Conservation (phyloP, 2,888 invertebrate genomes). For the Tetramorium bicarinatum region DNA sequence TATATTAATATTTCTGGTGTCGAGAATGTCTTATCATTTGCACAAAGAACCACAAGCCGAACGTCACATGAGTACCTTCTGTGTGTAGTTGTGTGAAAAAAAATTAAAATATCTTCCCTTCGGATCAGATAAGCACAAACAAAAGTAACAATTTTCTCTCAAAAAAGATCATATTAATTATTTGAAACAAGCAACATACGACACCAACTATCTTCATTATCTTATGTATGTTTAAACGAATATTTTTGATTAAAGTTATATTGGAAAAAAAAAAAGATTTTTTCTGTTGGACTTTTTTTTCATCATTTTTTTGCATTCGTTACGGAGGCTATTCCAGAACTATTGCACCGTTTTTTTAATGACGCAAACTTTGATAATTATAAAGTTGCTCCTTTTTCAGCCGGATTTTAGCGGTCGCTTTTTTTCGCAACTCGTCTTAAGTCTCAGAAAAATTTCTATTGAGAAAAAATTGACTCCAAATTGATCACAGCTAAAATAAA, state of each 20-base stretch:
- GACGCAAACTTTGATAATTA: neutral
- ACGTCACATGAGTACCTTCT: slow-evolving; percentile 35
- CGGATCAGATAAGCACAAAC: slow-evolving; percentile 61
- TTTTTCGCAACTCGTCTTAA: slow-evolving; percentile 6
- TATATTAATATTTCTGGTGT: slow-evolving; percentile 56
- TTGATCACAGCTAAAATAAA: slow-evolving; percentile 33
- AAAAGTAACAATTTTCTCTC: slow-evolving; percentile 57
- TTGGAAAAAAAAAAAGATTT: slow-evolving; percentile 19
- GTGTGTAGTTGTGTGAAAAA: slow-evolving; percentile 50
- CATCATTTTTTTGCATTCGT: neutral
- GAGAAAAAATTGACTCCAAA: slow-evolving; percentile 27
- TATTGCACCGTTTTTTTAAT: neutral
- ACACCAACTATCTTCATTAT: neutral
- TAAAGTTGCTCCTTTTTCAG: neutral
- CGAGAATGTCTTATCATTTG: slow-evolving; percentile 37
- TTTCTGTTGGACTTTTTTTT: slow-evolving; percentile 1
- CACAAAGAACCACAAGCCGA: slow-evolving; percentile 59
- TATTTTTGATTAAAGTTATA: neutral
- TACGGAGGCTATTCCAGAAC: slow-evolving; percentile 26
- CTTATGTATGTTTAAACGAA: neutral
- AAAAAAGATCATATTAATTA: neutral
- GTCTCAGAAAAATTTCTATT: slow-evolving; percentile 14
- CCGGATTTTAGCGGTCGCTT: neutral
- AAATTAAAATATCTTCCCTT: slow-evolving; percentile 11
- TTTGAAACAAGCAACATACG: neutral